These are phyloP conservation scores for Ectropis crepuscularia DNA, from an alignment of 2,888 invertebrate genomes.

Conservation along the genomic window DNA sequence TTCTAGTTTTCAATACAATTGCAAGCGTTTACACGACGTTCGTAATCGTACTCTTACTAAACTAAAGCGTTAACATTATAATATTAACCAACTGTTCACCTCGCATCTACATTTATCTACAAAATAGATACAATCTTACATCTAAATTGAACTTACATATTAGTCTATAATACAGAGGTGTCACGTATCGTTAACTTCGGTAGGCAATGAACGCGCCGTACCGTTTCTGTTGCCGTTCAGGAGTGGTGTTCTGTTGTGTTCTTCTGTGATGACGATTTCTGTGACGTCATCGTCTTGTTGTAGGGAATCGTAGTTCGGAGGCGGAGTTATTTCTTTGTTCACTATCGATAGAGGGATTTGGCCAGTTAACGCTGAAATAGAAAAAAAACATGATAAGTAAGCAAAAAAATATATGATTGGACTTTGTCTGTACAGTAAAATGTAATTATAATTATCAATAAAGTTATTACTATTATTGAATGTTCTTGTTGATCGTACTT, in stretches of 20 bases:
- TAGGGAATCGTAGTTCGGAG: conserved; percentile 69
- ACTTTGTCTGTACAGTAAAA: neutral
- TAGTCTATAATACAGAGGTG: conserved; percentile 26
- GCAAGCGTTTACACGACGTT: no score
- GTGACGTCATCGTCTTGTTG: conserved; percentile 61
- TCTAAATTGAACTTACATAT: conserved; percentile 22
- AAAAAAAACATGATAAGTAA: conserved; percentile 3
- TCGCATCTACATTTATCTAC: conserved; percentile 23
- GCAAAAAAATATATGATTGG: neutral
- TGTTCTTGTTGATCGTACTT: no score
- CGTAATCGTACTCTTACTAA: no score
- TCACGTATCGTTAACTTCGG: conserved; percentile 61
- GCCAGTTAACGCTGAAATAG: conserved; percentile 68
- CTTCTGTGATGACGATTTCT: conserved; percentile 66
- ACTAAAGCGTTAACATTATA: no score
- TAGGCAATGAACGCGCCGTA: conserved; percentile 41
- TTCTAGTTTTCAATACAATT: no score
- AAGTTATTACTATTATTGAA: no score
- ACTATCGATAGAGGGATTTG: conserved; percentile 66
- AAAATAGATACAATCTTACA: conserved; percentile 1
- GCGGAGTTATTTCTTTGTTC: conserved; percentile 59
- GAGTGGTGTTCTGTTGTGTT: conserved; percentile 56
- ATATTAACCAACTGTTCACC: neutral
- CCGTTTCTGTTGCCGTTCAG: conserved; percentile 40
- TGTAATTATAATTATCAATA: no score